A percentile compares a stretch with the other conserved stretches of the same genome.
phyloP scores from a whole-genome alignment of 1,140 invertebrate species.

The Plodia interpunctella region DNA sequence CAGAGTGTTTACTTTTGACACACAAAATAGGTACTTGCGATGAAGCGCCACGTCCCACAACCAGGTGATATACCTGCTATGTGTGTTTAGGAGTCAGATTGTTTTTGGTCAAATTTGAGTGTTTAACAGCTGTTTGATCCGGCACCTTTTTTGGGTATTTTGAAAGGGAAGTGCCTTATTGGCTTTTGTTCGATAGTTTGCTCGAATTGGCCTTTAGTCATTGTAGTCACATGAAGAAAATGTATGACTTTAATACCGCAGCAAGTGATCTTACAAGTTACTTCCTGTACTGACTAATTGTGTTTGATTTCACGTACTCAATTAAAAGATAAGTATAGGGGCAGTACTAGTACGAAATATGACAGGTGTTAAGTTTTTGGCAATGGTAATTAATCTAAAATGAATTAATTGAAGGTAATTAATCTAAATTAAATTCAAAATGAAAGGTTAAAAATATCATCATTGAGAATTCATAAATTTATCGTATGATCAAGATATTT shows the following conservation, averaged over 20 bases:
- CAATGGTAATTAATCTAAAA: too few relatives aligned
- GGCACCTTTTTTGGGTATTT: background rate
- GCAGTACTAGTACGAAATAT: too few relatives aligned
- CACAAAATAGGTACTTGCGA: constrained; percentile 34
- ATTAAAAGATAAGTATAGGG: too few relatives aligned
- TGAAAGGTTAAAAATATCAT: too few relatives aligned
- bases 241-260: background rate
- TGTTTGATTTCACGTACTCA: too few relatives aligned
- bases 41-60: constrained; percentile 54
- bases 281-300: too few relatives aligned
- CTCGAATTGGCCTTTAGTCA: background rate
- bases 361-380: too few relatives aligned
- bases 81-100: constrained; percentile 41
- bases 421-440: too few relatives aligned
- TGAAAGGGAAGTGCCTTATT: background rate
- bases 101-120: constrained; percentile 41
- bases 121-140: constrained; percentile 30
- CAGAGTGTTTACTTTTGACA: constrained; percentile 35
- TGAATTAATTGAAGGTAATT: too few relatives aligned
- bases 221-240: background rate
- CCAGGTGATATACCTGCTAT: constrained; percentile 22
- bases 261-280: background rate
- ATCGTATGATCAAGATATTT: too few relatives aligned
- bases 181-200: background rate
- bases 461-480: too few relatives aligned